phyloP scores from a whole-genome alignment of 2,113 vertebrate species.

The Rynchops niger region DNA sequence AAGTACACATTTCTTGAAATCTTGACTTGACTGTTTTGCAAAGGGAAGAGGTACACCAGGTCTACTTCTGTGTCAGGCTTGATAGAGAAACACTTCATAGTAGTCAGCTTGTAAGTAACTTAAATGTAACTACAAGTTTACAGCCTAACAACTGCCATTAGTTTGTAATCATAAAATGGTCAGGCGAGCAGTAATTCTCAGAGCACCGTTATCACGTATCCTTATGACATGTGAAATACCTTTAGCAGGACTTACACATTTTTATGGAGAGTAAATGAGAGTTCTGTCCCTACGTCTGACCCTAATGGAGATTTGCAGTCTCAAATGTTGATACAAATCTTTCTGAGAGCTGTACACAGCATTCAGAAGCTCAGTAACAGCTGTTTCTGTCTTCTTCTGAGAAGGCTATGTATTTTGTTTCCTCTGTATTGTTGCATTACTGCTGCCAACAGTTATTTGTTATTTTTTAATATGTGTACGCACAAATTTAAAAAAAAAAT shows the following conservation, averaged over 20 bases:
- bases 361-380: neutral
- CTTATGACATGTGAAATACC: constrained; percentile 11
- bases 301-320: constrained; percentile 18
- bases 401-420: neutral
- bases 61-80: neutral
- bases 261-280: constrained; percentile 46
- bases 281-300: neutral
- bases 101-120: neutral
- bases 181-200: constrained; percentile 45
- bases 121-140: constrained; percentile 3
- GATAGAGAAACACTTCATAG: neutral
- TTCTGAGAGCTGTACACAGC: neutral
- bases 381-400: neutral
- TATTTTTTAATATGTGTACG: neutral
- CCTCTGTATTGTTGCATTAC: neutral
- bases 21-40: neutral
- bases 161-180: constrained; percentile 46
- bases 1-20: neutral
- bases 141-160: neutral
- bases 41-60: neutral
- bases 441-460: neutral
- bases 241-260: constrained; percentile 32
- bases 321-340: constrained; percentile 33
- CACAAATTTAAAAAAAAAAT: neutral
- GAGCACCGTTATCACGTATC: neutral